Evolutionary conservation across 2,888 invertebrate species (phyloP).

Genomic region (Lasioglossum villosulum): DNA sequence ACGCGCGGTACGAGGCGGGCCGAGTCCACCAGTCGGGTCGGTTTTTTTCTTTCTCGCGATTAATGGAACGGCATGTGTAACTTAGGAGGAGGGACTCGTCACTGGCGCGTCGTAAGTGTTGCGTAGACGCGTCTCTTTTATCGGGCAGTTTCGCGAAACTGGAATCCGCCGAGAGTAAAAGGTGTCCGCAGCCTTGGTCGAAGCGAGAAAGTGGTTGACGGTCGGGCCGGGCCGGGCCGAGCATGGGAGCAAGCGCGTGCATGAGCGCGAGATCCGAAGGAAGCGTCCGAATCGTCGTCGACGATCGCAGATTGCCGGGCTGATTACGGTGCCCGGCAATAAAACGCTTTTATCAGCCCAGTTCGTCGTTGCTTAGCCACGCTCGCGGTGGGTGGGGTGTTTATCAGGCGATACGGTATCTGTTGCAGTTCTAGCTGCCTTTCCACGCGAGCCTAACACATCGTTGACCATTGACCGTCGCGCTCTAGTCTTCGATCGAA

Average conservation of each 20-base stretch:
- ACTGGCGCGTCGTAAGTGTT: conserved; percentile 37
- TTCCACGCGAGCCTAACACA: conserved; percentile 28
- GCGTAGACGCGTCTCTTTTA: conserved; percentile 45
- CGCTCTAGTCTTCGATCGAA: conserved; percentile 1
- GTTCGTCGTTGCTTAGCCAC: conserved; percentile 27
- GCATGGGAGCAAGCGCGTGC: neutral
- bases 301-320: conserved; percentile 39
- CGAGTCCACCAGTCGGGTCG: neutral
- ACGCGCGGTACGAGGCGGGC: neutral
- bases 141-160: conserved; percentile 54
- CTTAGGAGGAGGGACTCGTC: conserved; percentile 30
- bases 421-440: conserved; percentile 52
- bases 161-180: conserved; percentile 59
- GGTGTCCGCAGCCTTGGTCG: conserved; percentile 36
- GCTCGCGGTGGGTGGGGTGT: conserved; percentile 62
- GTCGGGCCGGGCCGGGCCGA: neutral
- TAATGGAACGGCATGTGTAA: conserved; percentile 44
- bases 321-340: conserved; percentile 44
- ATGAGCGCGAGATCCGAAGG: neutral
- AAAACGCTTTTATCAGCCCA: conserved; percentile 54
- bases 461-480: conserved; percentile 40
- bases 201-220: conserved; percentile 21
- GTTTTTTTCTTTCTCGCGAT: conserved; percentile 26
- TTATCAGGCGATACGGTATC: conserved; percentile 76
- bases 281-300: conserved; percentile 11